Evolutionary conservation across 2,113 vertebrate species (phyloP), one percentile per base, ranked within the genome.

Genomic region (Genyomyrus donnyi): DNA sequence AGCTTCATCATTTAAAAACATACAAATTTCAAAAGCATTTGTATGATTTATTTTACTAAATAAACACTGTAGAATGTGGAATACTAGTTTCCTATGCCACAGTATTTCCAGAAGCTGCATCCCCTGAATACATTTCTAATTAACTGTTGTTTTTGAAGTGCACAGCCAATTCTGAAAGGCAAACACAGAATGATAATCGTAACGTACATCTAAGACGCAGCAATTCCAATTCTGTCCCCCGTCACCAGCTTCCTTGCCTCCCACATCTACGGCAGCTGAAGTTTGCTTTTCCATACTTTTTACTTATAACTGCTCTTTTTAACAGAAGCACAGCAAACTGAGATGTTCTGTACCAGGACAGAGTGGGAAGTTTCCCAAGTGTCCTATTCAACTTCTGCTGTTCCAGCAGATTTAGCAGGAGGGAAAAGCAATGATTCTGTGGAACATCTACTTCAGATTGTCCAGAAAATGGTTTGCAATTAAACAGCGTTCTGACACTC

Each of bases 401-500:
- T 66, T 77, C 70, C 70, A 1, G 70, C 27, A 80, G 35, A 42
- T n/a, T 35, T 42, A 42, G 13, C 74, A 42, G 35, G 35, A 31
- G 27, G 62, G 62, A 11, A 31, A 31, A 70, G 62, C 62, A 70
- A 70, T 31, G 62, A 42, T 19, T 80, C 15, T 8, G 74, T 3
- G 39, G 74, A 39, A 39, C 13, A 80, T 80, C 74, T 42, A 70
- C 74, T 35, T 42, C 74, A 39, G 31, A 80, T 42, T 80, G 74
- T 80, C 31, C 74, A 80, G 74, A 39, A 42, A 19, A 17, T 80
- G 70, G 31, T 19, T 77, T 77, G 70, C 39, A 77, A 77, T 13
- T 39, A 31, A 77, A 77, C 70, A 31, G 13, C 31, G 31, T 77
- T 93, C 93, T 92, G 92, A 94, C 94, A 87, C 93, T 87, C 11